Percentiles rank a stretch among this genome's conserved stretches.
Evolutionary conservation across 2,113 vertebrate species (phyloP).

Genomic region (Paradisaea rubra): DNA sequence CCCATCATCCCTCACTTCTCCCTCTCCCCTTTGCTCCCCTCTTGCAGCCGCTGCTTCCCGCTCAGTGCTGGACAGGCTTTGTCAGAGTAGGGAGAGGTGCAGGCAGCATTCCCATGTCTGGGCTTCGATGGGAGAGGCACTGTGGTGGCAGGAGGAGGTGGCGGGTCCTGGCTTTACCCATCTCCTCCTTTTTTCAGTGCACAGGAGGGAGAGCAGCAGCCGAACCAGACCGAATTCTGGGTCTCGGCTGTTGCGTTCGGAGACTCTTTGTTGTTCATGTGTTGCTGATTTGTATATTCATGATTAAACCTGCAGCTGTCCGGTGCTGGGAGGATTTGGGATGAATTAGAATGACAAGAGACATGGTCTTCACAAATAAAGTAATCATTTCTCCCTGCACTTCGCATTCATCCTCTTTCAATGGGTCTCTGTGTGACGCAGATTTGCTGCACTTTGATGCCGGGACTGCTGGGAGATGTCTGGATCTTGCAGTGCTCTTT

Average conservation of each 20-base stretch:
- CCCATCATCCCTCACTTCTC: not conserved
- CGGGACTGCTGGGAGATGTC: not conserved
- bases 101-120: not conserved
- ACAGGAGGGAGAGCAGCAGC: not conserved
- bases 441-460: constrained; percentile 38
- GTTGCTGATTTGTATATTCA: constrained; percentile 41
- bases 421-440: constrained; percentile 24
- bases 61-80: not conserved
- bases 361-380: constrained; percentile 40
- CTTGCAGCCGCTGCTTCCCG: accelerated
- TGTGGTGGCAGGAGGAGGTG: not conserved
- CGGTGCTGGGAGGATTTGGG: not conserved
- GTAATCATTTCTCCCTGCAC: constrained; percentile 27
- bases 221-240: not conserved
- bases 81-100: not conserved
- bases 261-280: constrained; percentile 16
- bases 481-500: constrained; percentile 8
- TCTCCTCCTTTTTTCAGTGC: not conserved
- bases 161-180: not conserved
- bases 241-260: not conserved
- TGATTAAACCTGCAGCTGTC: constrained; percentile 32
- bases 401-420: constrained; percentile 24
- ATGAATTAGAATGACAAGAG: constrained; percentile 50
- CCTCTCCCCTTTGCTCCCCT: not conserved
- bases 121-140: not conserved